These are phyloP conservation scores for Crossocerus cetratus DNA, from an alignment of 2,888 invertebrate species.

Conservation along the genomic window DNA sequence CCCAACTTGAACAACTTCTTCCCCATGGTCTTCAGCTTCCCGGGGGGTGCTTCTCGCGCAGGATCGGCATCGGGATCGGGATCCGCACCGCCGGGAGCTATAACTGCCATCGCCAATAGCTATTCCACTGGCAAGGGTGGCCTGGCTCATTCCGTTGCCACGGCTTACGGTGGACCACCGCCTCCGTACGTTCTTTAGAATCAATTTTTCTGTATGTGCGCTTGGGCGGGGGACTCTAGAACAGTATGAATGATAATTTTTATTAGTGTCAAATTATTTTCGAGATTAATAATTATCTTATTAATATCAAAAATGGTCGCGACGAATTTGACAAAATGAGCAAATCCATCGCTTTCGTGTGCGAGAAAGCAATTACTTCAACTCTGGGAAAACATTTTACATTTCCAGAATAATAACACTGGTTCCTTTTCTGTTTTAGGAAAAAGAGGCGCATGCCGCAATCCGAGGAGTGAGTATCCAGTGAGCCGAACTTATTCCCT, in stretches of 20 bases:
- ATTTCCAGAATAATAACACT: too few species aligned
- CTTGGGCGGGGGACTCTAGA: neutral
- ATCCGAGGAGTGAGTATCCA: slow-evolving; percentile 51
- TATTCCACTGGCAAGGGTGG: slow-evolving; percentile 85
- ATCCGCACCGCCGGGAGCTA: slow-evolving; percentile 80
- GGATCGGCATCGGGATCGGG: slow-evolving; percentile 69
- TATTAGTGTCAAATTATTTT: too few species aligned
- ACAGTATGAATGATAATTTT: neutral
- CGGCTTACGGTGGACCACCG: slow-evolving; percentile 82
- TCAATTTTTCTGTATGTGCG: too few species aligned
- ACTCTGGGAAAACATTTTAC: too few species aligned
- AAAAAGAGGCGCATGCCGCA: slow-evolving; percentile 61
- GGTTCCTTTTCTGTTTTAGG: slow-evolving; percentile 47
- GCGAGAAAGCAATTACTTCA: too few species aligned
- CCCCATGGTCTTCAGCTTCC: slow-evolving; percentile 82
- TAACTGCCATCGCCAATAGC: slow-evolving; percentile 85
- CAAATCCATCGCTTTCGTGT: too few species aligned
- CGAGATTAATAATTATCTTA: too few species aligned
- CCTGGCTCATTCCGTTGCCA: slow-evolving; percentile 85
- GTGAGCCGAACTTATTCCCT: neutral
- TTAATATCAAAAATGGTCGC: too few species aligned
- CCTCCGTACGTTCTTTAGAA: too few species aligned
- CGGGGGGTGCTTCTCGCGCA: slow-evolving; percentile 77
- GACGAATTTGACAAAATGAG: too few species aligned
- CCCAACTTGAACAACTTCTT: slow-evolving; percentile 80